A percentile compares a stretch with the other conserved stretches of the same genome.
Conservation (phyloP, 2,113 vertebrate genomes). For the Ciconia boyciana region DNA sequence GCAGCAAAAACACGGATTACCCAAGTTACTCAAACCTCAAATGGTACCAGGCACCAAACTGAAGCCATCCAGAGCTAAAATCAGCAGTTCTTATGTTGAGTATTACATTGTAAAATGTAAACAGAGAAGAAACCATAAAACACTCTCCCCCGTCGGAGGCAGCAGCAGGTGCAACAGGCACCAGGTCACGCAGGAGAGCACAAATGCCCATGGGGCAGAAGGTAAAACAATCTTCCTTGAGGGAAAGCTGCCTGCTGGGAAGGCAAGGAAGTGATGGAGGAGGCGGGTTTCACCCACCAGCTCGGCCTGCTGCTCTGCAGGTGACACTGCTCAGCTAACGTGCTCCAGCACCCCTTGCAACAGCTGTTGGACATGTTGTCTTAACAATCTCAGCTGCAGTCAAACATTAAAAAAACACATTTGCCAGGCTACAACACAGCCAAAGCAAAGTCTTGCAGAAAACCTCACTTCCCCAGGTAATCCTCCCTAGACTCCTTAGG, state of each 20-base stretch:
- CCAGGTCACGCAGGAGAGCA: neutral
- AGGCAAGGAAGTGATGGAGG: neutral
- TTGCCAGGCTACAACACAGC: neutral
- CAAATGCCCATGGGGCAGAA: neutral
- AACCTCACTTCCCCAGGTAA: neutral
- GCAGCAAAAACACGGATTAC: neutral
- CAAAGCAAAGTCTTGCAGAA: neutral
- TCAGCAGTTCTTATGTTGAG: neutral
- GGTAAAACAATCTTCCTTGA: neutral
- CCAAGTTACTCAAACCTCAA: neutral
- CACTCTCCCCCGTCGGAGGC: neutral
- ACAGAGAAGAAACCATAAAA: neutral
- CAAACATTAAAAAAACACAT: neutral
- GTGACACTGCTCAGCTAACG: neutral
- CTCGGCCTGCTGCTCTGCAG: neutral
- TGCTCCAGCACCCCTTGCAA: neutral
- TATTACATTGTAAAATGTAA: neutral
- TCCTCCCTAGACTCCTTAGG: neutral
- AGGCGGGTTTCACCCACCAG: neutral
- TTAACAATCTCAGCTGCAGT: neutral
- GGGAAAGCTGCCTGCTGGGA: neutral
- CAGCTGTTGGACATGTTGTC: neutral
- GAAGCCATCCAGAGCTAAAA: neutral
- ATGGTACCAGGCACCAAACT: neutral
- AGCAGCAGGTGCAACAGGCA: neutral